These are phyloP conservation scores for Solenopsis invicta DNA, from an alignment of 1,140 invertebrate species.

Conservation along the genomic window DNA sequence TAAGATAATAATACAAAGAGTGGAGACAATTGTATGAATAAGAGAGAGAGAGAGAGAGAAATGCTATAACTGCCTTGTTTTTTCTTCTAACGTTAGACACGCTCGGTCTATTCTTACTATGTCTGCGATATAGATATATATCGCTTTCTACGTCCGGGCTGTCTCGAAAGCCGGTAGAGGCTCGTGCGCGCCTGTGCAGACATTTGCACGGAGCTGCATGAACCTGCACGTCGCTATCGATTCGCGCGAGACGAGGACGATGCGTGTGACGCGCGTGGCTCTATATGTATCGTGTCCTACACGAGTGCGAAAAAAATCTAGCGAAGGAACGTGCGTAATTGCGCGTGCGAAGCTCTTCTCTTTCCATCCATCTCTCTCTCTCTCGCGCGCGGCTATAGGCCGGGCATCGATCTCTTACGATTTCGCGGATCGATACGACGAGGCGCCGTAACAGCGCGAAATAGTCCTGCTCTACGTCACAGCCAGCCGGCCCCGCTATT, in stretches of 20 bases:
- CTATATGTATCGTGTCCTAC: background rate
- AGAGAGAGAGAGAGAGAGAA: too few relatives aligned
- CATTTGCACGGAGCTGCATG: background rate
- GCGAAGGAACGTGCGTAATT: background rate
- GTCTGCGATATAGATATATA: background rate
- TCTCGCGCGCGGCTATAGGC: background rate
- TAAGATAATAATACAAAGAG: too few relatives aligned
- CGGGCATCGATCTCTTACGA: constrained; percentile 40
- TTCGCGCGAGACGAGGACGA: background rate
- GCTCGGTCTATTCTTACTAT: too few relatives aligned
- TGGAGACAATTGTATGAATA: too few relatives aligned
- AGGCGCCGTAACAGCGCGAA: background rate
- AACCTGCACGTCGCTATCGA: constrained; percentile 36
- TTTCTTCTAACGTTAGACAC: too few relatives aligned
- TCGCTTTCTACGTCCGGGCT: background rate
- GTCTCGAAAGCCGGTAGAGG: background rate
- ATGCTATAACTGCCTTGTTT: too few relatives aligned
- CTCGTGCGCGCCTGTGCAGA: constrained; percentile 12
- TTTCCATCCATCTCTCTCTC: background rate
- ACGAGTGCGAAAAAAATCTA: constrained; percentile 6
- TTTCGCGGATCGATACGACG: constrained; percentile 26
- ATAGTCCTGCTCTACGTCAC: constrained; percentile 6
- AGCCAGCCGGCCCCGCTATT: background rate
- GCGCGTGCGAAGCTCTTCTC: background rate
- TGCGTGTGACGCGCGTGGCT: background rate